These are phyloP conservation scores for Porites evermanni DNA, from an alignment of 92 coral and sea anemone species.

Conservation along the genomic window DNA sequence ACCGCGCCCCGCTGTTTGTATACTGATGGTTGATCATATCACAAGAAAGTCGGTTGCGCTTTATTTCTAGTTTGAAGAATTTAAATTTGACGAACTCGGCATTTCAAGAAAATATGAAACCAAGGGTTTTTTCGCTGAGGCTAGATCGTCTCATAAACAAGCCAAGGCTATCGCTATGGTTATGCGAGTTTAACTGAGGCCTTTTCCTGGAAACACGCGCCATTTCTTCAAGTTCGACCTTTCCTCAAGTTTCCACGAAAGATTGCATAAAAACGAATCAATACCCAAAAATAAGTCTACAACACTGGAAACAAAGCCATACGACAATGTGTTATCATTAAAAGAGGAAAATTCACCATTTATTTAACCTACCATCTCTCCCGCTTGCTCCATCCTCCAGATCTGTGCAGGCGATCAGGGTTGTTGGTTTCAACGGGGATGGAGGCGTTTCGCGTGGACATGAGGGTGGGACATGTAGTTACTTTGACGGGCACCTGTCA, in stretches of 20 bases:
- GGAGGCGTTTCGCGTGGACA: background rate
- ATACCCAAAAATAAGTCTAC: background rate
- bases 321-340: constrained; percentile 22
- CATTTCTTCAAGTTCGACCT: background rate
- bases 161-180: background rate
- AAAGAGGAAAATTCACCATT: constrained; percentile 23
- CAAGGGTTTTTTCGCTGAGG: background rate
- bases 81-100: background rate
- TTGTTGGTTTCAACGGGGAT: constrained; percentile 13
- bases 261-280: too few species aligned
- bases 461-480: background rate
- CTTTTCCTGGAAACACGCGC: background rate
- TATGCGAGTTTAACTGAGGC: background rate
- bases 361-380: constrained; percentile 5
- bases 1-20: too few species aligned
- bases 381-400: background rate
- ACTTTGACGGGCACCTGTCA: constrained; percentile 24
- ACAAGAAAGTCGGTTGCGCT: too few species aligned
- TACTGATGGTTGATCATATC: too few species aligned
- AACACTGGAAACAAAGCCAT: background rate
- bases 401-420: background rate
- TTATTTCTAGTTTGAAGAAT: background rate
- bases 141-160: background rate
- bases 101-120: background rate
- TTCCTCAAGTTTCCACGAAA: background rate